Evolutionary conservation across 2,888 invertebrate genomes (phyloP).

Genomic region (Glaucopsyche alexis): DNA sequence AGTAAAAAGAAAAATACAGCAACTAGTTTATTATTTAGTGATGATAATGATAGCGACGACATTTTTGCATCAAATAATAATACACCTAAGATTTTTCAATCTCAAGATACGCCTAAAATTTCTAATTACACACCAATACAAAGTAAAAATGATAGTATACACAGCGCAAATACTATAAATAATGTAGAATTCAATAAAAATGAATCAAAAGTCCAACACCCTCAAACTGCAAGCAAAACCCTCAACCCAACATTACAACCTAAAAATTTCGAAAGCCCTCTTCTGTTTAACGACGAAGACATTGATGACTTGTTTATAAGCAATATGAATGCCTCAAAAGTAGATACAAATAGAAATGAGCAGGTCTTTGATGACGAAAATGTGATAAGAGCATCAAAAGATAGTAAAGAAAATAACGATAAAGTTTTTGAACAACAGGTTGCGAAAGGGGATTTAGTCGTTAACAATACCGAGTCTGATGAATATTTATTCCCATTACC

Average conservation of each 20-base stretch:
- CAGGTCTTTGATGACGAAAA: conserved; percentile 32
- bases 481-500: not conserved
- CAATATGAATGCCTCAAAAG: conserved; percentile 29
- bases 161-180: conserved; percentile 28
- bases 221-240: conserved; percentile 30
- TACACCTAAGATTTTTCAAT: not conserved
- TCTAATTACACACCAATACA: conserved; percentile 13
- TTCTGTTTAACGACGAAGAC: conserved; percentile 57
- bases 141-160: conserved; percentile 23
- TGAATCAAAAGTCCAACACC: conserved; percentile 31
- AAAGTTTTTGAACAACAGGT: not conserved
- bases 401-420: conserved; percentile 31
- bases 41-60: conserved; percentile 52
- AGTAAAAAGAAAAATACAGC: conserved; percentile 32
- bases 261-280: conserved; percentile 33
- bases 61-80: conserved; percentile 43
- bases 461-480: not conserved
- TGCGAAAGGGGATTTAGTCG: not conserved
- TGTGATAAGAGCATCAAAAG: conserved; percentile 30
- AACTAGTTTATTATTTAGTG: conserved; percentile 52
- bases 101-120: not conserved
- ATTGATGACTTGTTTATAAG: conserved; percentile 40
- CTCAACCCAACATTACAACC: conserved; percentile 28
- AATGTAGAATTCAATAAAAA: conserved; percentile 31
- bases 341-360: conserved; percentile 21